Conservation (phyloP, 1,140 invertebrate species). For the Ostrea edulis region DNA sequence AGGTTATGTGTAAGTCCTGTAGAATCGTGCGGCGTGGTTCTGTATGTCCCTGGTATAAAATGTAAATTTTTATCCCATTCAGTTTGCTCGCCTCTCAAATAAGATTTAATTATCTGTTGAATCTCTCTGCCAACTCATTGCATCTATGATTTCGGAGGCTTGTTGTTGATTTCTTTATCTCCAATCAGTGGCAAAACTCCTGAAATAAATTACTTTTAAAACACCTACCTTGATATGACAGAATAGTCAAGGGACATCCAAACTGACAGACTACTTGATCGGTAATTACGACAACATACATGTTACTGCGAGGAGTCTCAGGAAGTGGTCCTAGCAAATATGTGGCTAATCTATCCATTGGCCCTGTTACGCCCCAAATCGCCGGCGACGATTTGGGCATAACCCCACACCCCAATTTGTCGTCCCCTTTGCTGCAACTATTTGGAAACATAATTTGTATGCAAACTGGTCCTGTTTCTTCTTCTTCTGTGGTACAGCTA, state of each 20-base stretch:
- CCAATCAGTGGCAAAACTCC: conserved; percentile 47
- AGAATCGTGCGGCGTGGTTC: conserved; percentile 41
- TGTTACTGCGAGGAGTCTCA: conserved; percentile 40
- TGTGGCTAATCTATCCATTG: conserved; percentile 39
- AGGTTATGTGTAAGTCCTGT: conserved; percentile 49
- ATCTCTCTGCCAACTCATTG: conserved; percentile 45
- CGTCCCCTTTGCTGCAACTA: no score
- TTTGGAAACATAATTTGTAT: no score
- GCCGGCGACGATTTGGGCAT: no score
- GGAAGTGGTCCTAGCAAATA: conserved; percentile 48
- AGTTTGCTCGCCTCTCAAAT: conserved; percentile 47
- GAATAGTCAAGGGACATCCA: conserved; percentile 47
- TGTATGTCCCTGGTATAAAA: conserved; percentile 39
- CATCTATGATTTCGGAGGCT: conserved; percentile 45
- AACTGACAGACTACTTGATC: conserved; percentile 53
- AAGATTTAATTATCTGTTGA: conserved; percentile 55
- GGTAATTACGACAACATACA: conserved; percentile 47
- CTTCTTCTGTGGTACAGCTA: no score
- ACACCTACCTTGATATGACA: conserved; percentile 52
- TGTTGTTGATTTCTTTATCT: conserved; percentile 50
- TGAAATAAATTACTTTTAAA: conserved; percentile 53
- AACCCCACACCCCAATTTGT: no score
- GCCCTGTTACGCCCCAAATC: no score
- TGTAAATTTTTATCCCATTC: conserved; percentile 52
- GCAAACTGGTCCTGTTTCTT: no score